phyloP scores from a whole-genome alignment of 2,113 vertebrate species.

The Sterrhoptilus dennistouni region DNA sequence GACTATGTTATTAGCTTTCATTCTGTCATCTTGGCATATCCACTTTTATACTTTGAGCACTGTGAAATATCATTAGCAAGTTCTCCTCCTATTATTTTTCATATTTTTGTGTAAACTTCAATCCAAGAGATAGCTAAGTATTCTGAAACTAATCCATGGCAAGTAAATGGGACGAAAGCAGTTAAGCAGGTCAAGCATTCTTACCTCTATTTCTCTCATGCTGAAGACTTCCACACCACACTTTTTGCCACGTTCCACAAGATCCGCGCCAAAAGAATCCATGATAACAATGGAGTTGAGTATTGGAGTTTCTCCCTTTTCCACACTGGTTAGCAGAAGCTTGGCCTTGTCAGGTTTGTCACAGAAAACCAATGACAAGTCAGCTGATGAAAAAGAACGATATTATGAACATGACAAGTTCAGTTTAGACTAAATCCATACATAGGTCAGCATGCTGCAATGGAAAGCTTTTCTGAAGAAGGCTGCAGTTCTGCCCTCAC shows the following conservation, averaged over 20 bases:
- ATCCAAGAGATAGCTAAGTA: neutral
- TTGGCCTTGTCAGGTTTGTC: conserved; percentile 87
- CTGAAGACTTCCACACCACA: conserved; percentile 83
- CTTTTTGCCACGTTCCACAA: conserved; percentile 79
- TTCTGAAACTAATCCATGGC: neutral
- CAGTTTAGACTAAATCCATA: neutral
- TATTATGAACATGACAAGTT: neutral
- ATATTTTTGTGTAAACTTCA: neutral
- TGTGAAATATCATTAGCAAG: neutral
- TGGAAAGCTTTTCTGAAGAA: neutral
- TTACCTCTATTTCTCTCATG: conserved; percentile 87
- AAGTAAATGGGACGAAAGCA: neutral
- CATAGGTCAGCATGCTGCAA: neutral
- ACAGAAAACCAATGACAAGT: conserved; percentile 88
- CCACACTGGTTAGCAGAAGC: conserved; percentile 79
- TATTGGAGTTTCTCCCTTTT: conserved; percentile 71
- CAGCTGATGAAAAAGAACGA: conserved; percentile 55
- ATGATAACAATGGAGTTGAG: conserved; percentile 87
- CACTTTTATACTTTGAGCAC: neutral
- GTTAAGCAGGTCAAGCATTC: neutral
- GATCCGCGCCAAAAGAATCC: conserved; percentile 79
- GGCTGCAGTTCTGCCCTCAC: neutral
- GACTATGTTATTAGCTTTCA: neutral
- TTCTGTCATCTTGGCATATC: neutral
- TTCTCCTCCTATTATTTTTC: neutral